phyloP scores from a whole-genome alignment of 2,888 invertebrate species.

The Celastrina argiolus region DNA sequence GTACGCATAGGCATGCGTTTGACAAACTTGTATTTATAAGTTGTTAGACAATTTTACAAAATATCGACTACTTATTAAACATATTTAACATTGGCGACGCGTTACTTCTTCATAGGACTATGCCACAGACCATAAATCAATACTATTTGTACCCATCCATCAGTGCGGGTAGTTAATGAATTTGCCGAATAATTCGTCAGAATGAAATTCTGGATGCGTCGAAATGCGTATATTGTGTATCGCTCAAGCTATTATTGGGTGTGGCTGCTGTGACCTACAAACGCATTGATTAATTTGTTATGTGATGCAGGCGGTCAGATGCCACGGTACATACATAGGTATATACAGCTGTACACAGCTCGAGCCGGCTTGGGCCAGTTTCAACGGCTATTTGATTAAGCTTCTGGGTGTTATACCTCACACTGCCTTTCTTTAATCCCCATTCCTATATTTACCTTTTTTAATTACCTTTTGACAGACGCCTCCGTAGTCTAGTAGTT shows the following conservation, averaged over 20 bases:
- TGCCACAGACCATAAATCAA: not conserved
- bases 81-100: too few species aligned
- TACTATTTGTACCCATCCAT: not conserved
- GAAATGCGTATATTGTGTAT: slow-evolving; percentile 7
- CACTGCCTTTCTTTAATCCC: too few species aligned
- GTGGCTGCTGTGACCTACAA: slow-evolving; percentile 24
- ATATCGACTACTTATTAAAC: too few species aligned
- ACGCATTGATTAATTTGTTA: slow-evolving; percentile 28
- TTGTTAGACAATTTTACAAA: too few species aligned
- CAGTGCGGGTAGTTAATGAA: not conserved
- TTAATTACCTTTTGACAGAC: too few species aligned
- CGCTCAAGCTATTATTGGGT: slow-evolving; percentile 22
- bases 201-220: slow-evolving; percentile 13
- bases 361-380: not conserved
- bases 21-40: too few species aligned
- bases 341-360: not conserved
- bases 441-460: too few species aligned
- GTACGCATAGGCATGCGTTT: too few species aligned
- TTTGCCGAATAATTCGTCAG: not conserved
- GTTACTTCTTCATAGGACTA: too few species aligned
- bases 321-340: not conserved
- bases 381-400: not conserved
- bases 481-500: too few species aligned
- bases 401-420: not conserved
- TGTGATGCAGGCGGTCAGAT: slow-evolving; percentile 20